These are phyloP conservation scores for Odontophorus gujanensis DNA, from an alignment of 2,113 vertebrate genomes.

Conservation along the genomic window DNA sequence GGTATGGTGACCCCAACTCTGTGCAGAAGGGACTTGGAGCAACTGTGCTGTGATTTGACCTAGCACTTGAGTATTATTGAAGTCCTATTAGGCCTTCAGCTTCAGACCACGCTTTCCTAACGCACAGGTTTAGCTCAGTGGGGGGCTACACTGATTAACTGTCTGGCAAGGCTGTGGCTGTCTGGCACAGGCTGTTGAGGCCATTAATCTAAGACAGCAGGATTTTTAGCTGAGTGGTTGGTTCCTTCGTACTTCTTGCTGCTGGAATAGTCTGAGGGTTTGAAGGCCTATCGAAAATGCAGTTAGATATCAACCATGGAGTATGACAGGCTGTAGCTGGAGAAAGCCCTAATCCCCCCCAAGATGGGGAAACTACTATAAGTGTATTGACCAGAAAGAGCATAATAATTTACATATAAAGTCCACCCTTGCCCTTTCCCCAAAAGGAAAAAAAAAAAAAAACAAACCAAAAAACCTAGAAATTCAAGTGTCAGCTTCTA, in stretches of 20 bases:
- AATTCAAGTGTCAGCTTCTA: not conserved
- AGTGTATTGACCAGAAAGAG: constrained; percentile 10
- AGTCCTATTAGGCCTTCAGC: not conserved
- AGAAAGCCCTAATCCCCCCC: not conserved
- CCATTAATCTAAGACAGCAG: not conserved
- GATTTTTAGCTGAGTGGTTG: not conserved
- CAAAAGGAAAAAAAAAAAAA: not conserved
- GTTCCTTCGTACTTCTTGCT: constrained; percentile 16
- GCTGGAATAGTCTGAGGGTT: constrained; percentile 15
- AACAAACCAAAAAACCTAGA: not conserved
- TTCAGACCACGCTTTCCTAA: not conserved
- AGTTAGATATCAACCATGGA: not conserved
- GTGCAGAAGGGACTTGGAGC: not conserved
- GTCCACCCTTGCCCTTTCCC: not conserved
- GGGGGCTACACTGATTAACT: not conserved
- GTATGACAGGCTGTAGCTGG: not conserved
- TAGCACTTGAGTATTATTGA: not conserved
- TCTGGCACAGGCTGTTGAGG: not conserved
- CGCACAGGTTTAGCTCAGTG: fast-evolving
- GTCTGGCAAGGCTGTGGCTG: not conserved
- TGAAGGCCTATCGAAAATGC: constrained; percentile 19
- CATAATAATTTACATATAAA: constrained; percentile 57
- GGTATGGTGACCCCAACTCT: not conserved
- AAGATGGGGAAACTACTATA: not conserved
- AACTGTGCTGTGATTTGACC: not conserved